These are phyloP conservation scores for Ploceus nigricollis DNA, from an alignment of 2,113 vertebrate genomes.

Conservation along the genomic window DNA sequence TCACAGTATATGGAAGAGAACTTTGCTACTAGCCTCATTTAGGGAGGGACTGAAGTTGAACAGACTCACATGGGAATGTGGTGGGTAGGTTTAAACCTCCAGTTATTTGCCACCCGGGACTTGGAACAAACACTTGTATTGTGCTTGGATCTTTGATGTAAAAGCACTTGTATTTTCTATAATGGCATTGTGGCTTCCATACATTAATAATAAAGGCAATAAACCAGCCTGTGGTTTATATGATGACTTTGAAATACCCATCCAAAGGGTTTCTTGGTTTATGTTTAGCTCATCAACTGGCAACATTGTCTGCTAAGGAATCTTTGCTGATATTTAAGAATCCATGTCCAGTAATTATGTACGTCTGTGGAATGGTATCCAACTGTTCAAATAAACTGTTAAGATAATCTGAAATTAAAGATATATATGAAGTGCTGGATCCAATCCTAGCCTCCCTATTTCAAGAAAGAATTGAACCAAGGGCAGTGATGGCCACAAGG, in stretches of 20 bases:
- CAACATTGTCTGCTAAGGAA: not conserved
- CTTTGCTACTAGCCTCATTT: not conserved
- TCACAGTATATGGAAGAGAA: not conserved
- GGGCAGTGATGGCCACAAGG: not conserved
- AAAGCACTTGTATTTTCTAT: not conserved
- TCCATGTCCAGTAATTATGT: not conserved
- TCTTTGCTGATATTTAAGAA: not conserved
- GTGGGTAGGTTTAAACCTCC: not conserved
- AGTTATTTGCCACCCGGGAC: not conserved
- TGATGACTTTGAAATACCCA: not conserved
- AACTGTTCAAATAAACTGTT: not conserved
- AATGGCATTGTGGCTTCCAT: not conserved
- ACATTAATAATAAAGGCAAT: not conserved
- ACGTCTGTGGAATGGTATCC: not conserved
- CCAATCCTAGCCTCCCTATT: not conserved
- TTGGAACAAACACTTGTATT: not conserved
- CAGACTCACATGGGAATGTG: not conserved
- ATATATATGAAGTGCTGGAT: not conserved
- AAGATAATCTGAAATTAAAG: not conserved
- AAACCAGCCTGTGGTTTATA: not conserved
- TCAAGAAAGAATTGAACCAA: not conserved
- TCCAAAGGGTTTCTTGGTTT: not conserved
- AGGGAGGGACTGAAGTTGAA: not conserved
- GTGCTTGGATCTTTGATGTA: not conserved
- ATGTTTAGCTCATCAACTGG: not conserved